A percentile compares a stretch with the other conserved stretches of the same genome.
Conservation (phyloP, 2,797 vertebrate species). For the Notolabrus celidotus region DNA sequence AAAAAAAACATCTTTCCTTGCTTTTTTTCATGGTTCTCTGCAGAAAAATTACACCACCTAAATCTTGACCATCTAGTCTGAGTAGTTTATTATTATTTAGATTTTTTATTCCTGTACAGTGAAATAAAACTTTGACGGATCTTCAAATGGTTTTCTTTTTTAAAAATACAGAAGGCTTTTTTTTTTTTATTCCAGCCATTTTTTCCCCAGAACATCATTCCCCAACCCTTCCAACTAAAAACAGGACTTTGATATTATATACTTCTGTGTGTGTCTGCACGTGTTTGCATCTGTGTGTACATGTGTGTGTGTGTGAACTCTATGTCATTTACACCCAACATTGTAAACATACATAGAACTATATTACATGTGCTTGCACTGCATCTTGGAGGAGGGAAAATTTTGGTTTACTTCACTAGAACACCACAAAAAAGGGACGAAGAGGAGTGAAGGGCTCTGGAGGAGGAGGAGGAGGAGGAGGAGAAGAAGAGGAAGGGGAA, state of each 20-base stretch:
- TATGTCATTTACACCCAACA: conserved; percentile 99
- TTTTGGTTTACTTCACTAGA: conserved; percentile 91
- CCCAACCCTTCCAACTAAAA: conserved; percentile 81
- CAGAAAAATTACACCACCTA: conserved; percentile 95
- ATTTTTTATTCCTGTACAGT: conserved; percentile 88
- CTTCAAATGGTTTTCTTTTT: conserved; percentile 82
- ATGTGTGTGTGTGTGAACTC: conserved; percentile 83
- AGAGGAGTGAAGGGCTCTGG: conserved; percentile 55
- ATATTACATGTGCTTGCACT: conserved; percentile 99
- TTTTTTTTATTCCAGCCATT: conserved; percentile 84
- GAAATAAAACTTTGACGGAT: conserved; percentile 85
- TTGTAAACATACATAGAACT: conserved; percentile 99
- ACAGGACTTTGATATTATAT: conserved; percentile 84
- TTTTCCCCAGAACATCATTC: conserved; percentile 78
- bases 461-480: conserved; percentile 35
- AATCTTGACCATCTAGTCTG: conserved; percentile 91
- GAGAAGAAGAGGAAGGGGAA: conserved; percentile 15
- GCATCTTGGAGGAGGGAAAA: conserved; percentile 79
- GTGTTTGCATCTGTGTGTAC: conserved; percentile 38
- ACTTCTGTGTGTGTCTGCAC: conserved; percentile 73
- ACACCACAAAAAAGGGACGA: conserved; percentile 89
- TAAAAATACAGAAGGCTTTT: conserved; percentile 92
- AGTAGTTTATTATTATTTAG: conserved; percentile 84
- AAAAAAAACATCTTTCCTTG: conserved; percentile 59
- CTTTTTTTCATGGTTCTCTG: conserved; percentile 79